Evolutionary conservation across 2,888 invertebrate genomes (phyloP).

Genomic region (Acanthopleura granulata): DNA sequence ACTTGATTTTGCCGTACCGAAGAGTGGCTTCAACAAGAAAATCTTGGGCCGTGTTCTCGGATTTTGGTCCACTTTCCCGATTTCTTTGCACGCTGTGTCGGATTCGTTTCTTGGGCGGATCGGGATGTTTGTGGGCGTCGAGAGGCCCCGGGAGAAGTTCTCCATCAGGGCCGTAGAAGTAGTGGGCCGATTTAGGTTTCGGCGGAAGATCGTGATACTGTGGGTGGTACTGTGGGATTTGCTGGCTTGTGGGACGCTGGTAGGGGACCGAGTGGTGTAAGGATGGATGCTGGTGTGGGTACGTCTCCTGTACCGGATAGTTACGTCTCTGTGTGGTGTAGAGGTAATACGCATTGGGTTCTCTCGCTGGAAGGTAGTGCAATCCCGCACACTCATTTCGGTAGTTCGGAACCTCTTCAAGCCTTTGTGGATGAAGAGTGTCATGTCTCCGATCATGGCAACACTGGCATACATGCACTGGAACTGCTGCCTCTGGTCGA

Average conservation of each 20-base stretch:
- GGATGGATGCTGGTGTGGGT: background rate
- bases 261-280: background rate
- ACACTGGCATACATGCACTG: background rate
- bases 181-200: slow-evolving; percentile 18
- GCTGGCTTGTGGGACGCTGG: background rate
- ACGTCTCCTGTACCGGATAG: background rate
- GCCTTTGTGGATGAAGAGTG: background rate
- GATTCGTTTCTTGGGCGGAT: background rate
- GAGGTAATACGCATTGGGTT: background rate
- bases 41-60: slow-evolving; percentile 13
- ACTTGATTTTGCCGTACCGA: slow-evolving; percentile 34
- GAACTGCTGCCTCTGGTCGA: background rate
- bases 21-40: slow-evolving; percentile 30
- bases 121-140: background rate
- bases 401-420: background rate
- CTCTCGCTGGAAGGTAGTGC: background rate
- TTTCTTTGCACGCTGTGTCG: background rate
- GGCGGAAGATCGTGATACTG: background rate
- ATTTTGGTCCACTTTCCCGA: background rate
- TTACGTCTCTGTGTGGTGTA: background rate
- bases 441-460: background rate
- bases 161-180: slow-evolving; percentile 31
- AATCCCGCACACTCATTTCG: background rate
- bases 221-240: background rate
- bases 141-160: slow-evolving; percentile 21